Evolutionary conservation across 1,140 invertebrate species (phyloP), one percentile per base, ranked within the genome.

Genomic region (Paracyclopina nana): DNA sequence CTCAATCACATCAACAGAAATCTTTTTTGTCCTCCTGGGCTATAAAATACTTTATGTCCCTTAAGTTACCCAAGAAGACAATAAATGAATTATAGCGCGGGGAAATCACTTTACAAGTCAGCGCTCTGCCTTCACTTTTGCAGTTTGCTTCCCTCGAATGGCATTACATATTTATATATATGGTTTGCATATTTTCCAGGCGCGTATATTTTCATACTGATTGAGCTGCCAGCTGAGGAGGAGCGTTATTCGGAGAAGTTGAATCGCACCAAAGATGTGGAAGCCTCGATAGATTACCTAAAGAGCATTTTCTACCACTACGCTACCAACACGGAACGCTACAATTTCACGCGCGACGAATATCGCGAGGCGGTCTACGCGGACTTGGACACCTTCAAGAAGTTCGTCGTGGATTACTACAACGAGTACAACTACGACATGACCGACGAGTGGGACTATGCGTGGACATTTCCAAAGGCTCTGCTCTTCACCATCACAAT

Each of bases 401-500:
- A 38, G 0, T 62, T 56, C 46, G 56, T 61, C 6, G 56, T 62
- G 18, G 38, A 53, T 9, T 54, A 54, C 6, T 55, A 54, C 4
- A 48, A 40, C 1, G 53, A 60, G 0, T 29, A 54, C 34, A 24
- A 51, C 1, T 62, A 61, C 29, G 61, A 62, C 53, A 57, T 58
- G 6, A 44, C 48, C 12, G 45, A 57, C 30, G 28, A 53, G 2
- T 61, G 60, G 59, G 51, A 58, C 22, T 54, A 56, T 28, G 55
- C 56, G 38, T 62, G 61, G 61, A 57, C 56, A 1, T 57, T 61
- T 44, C 41, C 58, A 1, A 62, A 60, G 20, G 53, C 60, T 4
- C 34, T 62, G 1, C 50, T 62, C 12, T 62, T 60, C 50, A 55
- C 59, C 16, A 53, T 62, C 8, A 61, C 60, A 25, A 60, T 56